These are phyloP conservation scores for Barypeithes pellucidus DNA, from an alignment of 2,888 invertebrate genomes.

Conservation along the genomic window DNA sequence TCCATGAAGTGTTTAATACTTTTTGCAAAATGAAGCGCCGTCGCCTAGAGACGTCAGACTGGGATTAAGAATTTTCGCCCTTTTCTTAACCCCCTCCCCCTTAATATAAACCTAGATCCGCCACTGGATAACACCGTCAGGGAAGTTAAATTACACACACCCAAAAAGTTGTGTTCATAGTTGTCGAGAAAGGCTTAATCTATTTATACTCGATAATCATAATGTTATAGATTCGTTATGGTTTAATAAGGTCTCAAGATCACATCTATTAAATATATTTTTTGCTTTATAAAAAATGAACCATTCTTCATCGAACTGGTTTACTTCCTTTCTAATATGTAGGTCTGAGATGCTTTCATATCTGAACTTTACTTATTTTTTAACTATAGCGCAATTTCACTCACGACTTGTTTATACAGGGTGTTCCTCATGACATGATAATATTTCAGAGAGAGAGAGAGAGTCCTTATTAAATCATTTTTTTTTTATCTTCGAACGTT, in stretches of 20 bases:
- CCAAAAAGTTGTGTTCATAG: too few relatives aligned
- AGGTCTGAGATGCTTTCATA: constrained; percentile 13
- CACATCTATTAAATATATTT: not conserved
- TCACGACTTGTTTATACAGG: constrained; percentile 10
- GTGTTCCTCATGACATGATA: not conserved
- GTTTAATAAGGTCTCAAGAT: not conserved
- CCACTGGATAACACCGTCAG: too few relatives aligned
- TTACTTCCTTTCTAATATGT: constrained; percentile 20
- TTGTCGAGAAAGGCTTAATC: too few relatives aligned
- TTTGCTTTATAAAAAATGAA: not conserved
- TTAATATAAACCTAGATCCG: too few relatives aligned
- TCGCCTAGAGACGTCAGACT: too few relatives aligned
- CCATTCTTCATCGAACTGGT: constrained; percentile 24
- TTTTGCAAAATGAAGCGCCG: too few relatives aligned
- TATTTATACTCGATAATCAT: not conserved
- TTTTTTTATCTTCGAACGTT: too few relatives aligned
- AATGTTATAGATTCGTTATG: not conserved
- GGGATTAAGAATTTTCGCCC: too few relatives aligned
- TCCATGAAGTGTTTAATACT: too few relatives aligned
- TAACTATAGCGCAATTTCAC: constrained; percentile 2
- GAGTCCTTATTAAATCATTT: not conserved
- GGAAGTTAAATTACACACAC: too few relatives aligned
- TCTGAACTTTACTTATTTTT: not conserved
- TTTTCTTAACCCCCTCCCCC: too few relatives aligned
- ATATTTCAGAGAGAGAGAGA: not conserved